phyloP scores from a whole-genome alignment of 1,140 invertebrate species.

The Scaptomyza hsui region DNA sequence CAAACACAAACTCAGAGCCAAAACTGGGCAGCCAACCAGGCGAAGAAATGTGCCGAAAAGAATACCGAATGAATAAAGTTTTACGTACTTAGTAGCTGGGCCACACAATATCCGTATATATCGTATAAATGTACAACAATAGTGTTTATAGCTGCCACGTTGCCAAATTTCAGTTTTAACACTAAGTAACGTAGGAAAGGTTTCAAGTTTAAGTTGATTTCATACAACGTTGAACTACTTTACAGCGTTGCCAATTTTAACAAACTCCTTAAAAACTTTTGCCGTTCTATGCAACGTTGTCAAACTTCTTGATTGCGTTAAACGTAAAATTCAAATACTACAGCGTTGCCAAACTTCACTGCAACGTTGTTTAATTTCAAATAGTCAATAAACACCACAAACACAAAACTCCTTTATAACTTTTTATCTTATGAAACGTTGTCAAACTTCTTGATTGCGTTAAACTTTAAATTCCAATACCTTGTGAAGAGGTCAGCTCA shows the following conservation, averaged over 20 bases:
- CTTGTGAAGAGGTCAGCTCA: constrained; percentile 1
- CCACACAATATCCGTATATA: constrained; percentile 22
- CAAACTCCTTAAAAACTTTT: background rate
- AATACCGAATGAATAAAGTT: constrained; percentile 39
- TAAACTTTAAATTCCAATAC: background rate
- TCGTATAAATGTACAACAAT: constrained; percentile 5
- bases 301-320: constrained; percentile 35
- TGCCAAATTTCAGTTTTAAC: constrained; percentile 14
- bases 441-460: constrained; percentile 41
- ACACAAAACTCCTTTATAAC: background rate
- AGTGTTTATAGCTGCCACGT: constrained; percentile 9
- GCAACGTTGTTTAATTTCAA: constrained; percentile 47
- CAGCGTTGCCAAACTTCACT: background rate
- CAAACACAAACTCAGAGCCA: constrained; percentile 41
- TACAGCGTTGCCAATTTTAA: background rate
- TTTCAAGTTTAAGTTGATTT: too few species aligned
- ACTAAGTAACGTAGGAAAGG: background rate
- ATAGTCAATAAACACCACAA: too few species aligned
- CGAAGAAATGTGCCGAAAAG: constrained; percentile 36
- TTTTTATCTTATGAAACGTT: constrained; percentile 28
- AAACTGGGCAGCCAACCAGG: constrained; percentile 20
- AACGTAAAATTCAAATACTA: background rate
- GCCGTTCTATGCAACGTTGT: constrained; percentile 35
- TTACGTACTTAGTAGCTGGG: constrained; percentile 12
- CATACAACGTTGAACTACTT: background rate